These are phyloP conservation scores for Gymnogyps californianus DNA, from an alignment of 2,113 vertebrate genomes.

Conservation along the genomic window DNA sequence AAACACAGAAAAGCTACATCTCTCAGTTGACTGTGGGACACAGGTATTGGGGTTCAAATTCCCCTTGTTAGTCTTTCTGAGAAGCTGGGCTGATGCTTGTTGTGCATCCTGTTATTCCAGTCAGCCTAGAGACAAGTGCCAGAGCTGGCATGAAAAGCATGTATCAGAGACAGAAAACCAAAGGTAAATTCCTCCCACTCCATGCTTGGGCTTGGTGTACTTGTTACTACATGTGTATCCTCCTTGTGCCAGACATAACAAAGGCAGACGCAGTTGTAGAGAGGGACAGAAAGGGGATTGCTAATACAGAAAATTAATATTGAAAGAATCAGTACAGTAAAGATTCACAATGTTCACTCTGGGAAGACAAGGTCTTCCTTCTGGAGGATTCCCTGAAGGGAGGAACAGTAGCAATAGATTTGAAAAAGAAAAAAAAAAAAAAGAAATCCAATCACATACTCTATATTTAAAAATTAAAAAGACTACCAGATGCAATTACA, in stretches of 20 bases:
- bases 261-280: background rate
- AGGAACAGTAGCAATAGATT: background rate
- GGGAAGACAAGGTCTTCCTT: background rate
- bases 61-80: background rate
- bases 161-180: background rate
- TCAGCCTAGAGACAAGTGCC: background rate
- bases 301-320: background rate
- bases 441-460: constrained; percentile 19
- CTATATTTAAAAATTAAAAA: constrained; percentile 54
- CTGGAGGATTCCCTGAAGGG: background rate
- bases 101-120: constrained; percentile 24
- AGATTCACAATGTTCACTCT: background rate
- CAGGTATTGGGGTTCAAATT: background rate
- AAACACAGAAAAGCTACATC: background rate
- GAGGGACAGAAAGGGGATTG: background rate
- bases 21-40: background rate
- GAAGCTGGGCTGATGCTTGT: background rate
- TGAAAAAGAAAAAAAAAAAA: background rate
- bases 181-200: background rate
- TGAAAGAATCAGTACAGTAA: background rate
- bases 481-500: constrained; percentile 64
- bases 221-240: background rate
- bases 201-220: background rate
- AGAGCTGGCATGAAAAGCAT: background rate
- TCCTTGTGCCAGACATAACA: background rate